Base-by-base conservation (phyloP, 2,888 invertebrate genomes). In the Stenchaetothrips biformis region DNA sequence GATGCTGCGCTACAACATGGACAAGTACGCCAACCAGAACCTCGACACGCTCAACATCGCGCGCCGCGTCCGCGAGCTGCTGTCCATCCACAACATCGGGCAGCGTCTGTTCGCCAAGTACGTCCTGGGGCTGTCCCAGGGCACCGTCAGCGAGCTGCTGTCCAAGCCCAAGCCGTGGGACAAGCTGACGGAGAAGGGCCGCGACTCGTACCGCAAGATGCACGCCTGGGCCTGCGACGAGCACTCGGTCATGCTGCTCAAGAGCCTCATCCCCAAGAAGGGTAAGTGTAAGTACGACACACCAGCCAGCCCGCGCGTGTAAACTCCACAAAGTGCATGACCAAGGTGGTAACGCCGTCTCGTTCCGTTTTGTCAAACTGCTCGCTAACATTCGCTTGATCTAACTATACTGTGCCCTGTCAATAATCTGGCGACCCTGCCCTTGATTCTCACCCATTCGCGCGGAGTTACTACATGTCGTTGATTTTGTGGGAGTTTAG, bases 131-230 rank as follows among this genome's bases (percentile, higher is more conserved):
- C 89, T 97, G 82, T 97, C 94, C 82, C 99, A 99, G 88, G 99
- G 99, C 82, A 99, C 99, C 47, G 98, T 99, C 79, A 97, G 97
- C 83, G 99, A 99, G 89, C 89, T 99, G 85, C 91, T 99, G 82
- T 98, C 98, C 84, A 99, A 99, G 87, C 99, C 99, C 80, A 98
- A 99, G 87, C 98, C 98, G 18, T 99, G 99, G 99, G 98, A 98
- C 89, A 99, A 99, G 89, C 90, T 99, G 86, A 99, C 99, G 81
- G 99, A 99, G 89, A 99, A 99, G 88, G 99, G 99, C 59, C 90
- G 99, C 81, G 99, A 99, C 89, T 98, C 98, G 85, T 99, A 99
- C 89, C 90, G 99, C 86, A 98, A 99, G 89, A 99, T 99, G 97
- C 97, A 98, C 89, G 97, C 97, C 85, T 99, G 99, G 99, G 97